Base-by-base conservation (phyloP, 2,797 vertebrate species). In the Smutsia temminckii region DNA sequence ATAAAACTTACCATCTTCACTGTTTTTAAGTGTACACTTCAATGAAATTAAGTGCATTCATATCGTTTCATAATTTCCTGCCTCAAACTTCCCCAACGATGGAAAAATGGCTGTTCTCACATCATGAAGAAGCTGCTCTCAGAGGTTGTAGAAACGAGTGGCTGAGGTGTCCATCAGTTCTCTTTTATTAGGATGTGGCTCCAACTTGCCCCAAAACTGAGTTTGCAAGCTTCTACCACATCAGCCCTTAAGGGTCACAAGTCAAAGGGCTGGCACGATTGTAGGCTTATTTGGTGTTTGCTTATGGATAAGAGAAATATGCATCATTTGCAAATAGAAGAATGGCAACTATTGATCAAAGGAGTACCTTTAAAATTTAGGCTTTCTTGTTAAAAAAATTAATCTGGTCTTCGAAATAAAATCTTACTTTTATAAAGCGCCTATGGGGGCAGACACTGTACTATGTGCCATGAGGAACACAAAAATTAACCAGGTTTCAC, bases 381-480 rank as follows among this genome's bases (percentile, higher is more conserved):
- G 14, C 93, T 9, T 74, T 42, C 8, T 59, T 91, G 20, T 79
- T 79, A 79, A 61, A 87, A 91, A 75, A 74, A 46, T 40, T 57
- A 87, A 78, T 37, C 14, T 87, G 18, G 11, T 57, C 25, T 86
- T 86, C 46, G 49, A 74, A 92, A 79, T 88, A n/a, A 87, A 94
- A 59, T 7, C 34, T 81, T 9, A 63, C 68, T 42, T 85, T 85
- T 66, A 51, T 79, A 86, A 89, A 72, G 85, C 3, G 32, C n/a
- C 23, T 85, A 1, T 29, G 18, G 37, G 49, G 18, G 37, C 32
- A 81, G 46, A 27, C 27, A 75, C 27, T 81, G 4, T 78, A 55
- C 6, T 51, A 25, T n/a, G 69, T 71, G 17, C 23, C 53, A 42
- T 4, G 11, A 74, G 61, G 53, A 93, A 84, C 49, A 32, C 42